Percentiles rank a stretch among this genome's conserved stretches.
Conservation (phyloP, 2,113 vertebrate genomes). For the Coptodon bakossiorum region DNA sequence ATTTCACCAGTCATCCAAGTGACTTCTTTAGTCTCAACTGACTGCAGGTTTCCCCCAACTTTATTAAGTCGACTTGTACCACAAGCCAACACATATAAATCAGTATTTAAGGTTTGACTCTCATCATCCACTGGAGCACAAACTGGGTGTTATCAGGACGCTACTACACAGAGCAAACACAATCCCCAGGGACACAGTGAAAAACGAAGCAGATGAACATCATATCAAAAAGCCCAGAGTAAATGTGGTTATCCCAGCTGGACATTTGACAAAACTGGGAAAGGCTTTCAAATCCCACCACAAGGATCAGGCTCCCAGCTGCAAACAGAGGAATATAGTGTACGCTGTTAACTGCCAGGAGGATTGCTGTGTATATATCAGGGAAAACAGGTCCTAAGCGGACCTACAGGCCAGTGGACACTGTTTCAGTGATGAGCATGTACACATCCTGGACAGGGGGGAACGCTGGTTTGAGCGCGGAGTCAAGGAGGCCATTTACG, state of each 20-base stretch:
- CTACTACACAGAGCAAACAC: background rate
- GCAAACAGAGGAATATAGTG: background rate
- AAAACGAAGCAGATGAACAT: background rate
- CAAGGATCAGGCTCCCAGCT: background rate
- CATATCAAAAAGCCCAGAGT: background rate
- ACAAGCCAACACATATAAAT: background rate
- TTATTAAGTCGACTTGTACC: background rate
- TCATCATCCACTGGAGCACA: background rate
- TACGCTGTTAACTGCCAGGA: background rate
- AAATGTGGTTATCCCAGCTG: background rate
- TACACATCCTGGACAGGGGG: background rate
- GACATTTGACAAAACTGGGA: background rate
- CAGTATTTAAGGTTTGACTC: background rate
- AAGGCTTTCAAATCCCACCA: background rate
- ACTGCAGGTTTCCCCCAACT: background rate
- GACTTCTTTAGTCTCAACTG: background rate
- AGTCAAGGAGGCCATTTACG: background rate
- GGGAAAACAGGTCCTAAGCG: background rate
- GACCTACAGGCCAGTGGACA: background rate
- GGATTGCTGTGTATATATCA: background rate
- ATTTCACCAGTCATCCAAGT: background rate
- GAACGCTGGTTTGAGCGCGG: fast-evolving
- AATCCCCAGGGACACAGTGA: background rate
- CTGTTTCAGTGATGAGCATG: background rate
- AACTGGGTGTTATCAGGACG: background rate